Evolutionary conservation across 2,888 invertebrate species (phyloP), one percentile per base, ranked within the genome.

Genomic region (Chaetoderma sp.): DNA sequence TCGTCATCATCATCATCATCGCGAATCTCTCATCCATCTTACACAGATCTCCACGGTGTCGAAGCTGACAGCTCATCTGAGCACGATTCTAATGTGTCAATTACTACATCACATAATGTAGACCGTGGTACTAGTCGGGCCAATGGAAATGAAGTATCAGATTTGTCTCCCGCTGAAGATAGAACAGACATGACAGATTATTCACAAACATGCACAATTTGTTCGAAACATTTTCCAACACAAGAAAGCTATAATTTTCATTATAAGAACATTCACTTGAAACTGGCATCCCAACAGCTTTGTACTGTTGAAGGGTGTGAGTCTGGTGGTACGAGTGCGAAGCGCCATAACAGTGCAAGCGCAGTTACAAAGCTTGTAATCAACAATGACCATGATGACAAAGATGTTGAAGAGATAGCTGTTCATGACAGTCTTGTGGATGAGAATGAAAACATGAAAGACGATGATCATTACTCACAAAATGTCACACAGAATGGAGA

Each of bases 241-340:
- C 93, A 94, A 79, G 96, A 95, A 83, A 93, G 94, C 56, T 92
- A 96, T 27, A 96, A 96, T 87, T 94, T 94, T 1, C 98, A 98
- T 86, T 97, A 95, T 86, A 96, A 96, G 88, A 96, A 94, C 86
- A 94, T 95, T 10, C 97, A 98, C 87, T 90, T 97, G 59, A 97
- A 97, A 87, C 88, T 96, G 67, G 94, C 96, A n/a, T n/a, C n/a
- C n/a, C n/a, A n/a, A 93, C 96, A 96, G 87, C 94, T 94, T 83
- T 98, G 98, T 88, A 94, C 93, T 80, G 93, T 95, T 3, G 96
- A 96, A 73, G 96, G 96, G 1, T 98, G 98, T 86, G 94, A 94
- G 87, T 96, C 96, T 0, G 93, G n/a, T n/a, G n/a, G n/a, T n/a
- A n/a, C n/a, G n/a, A n/a, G 33, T 4, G 10, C 16, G 54, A 55